Evolutionary conservation across 2,888 invertebrate species (phyloP).

Genomic region (Carcina quercana): DNA sequence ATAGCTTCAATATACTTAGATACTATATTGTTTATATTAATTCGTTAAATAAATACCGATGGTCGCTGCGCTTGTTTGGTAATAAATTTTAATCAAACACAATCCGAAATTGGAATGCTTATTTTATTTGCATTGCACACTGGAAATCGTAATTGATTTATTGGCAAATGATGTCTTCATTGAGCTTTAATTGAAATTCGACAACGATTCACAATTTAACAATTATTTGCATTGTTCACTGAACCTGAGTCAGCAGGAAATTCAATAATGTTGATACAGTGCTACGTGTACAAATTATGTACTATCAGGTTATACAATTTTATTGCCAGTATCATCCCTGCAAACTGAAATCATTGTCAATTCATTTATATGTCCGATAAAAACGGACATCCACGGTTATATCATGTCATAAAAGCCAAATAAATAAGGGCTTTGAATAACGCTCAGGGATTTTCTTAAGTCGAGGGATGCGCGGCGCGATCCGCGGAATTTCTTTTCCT

Average conservation of each 20-base stretch:
- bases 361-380: no score
- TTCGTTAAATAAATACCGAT: no score
- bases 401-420: slow-evolving; percentile 7
- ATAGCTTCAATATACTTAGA: no score
- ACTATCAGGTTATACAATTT: no score
- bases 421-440: slow-evolving; percentile 15
- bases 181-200: slow-evolving; percentile 38
- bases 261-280: slow-evolving; percentile 24
- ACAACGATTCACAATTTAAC: slow-evolving; percentile 30
- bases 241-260: slow-evolving; percentile 20
- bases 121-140: slow-evolving; percentile 23
- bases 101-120: slow-evolving; percentile 22
- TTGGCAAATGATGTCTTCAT: slow-evolving; percentile 37
- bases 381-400: not conserved
- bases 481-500: slow-evolving; percentile 22
- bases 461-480: slow-evolving; percentile 18
- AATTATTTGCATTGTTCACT: slow-evolving; percentile 27
- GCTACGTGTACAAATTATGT: no score
- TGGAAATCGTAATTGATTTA: slow-evolving; percentile 30
- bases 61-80: slow-evolving; percentile 6
- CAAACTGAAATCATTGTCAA: no score
- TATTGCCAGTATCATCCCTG: no score
- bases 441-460: slow-evolving; percentile 11
- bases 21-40: no score
- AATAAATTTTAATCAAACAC: slow-evolving; percentile 22